A percentile compares a stretch with the other conserved stretches of the same genome.
Evolutionary conservation across 2,888 invertebrate genomes (phyloP).

Genomic region (Entomobrya proxima): DNA sequence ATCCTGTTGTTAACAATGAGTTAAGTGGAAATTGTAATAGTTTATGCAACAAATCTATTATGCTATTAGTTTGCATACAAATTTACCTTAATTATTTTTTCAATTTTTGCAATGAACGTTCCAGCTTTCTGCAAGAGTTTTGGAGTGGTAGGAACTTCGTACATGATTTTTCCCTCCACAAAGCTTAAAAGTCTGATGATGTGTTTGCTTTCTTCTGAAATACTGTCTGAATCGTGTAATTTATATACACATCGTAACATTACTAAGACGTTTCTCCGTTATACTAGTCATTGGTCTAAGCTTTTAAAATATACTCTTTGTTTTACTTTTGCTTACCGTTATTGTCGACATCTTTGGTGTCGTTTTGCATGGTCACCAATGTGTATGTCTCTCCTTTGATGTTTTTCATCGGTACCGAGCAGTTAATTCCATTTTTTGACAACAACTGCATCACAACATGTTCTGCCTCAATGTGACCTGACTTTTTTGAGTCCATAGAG

Average conservation of each 20-base stretch:
- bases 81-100: slow-evolving; percentile 76
- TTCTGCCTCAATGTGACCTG: slow-evolving; percentile 85
- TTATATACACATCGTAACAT: too few species aligned
- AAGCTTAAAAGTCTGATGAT: slow-evolving; percentile 87
- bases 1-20: too few species aligned
- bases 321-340: slow-evolving; percentile 69
- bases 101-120: slow-evolving; percentile 84
- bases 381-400: slow-evolving; percentile 82
- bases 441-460: slow-evolving; percentile 85
- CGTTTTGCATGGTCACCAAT: slow-evolving; percentile 71
- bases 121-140: slow-evolving; percentile 86
- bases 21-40: too few species aligned
- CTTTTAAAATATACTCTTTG: too few species aligned
- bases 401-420: slow-evolving; percentile 85
- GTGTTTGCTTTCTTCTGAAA: slow-evolving; percentile 77
- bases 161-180: slow-evolving; percentile 85
- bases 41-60: too few species aligned
- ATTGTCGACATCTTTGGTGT: slow-evolving; percentile 51
- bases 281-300: too few species aligned
- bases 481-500: slow-evolving; percentile 86
- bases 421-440: slow-evolving; percentile 81
- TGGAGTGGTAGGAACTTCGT: slow-evolving; percentile 81
- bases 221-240: too few species aligned
- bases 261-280: too few species aligned
- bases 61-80: too few species aligned